Evolutionary conservation across 2,113 vertebrate species (phyloP), one percentile per base, ranked within the genome.

Genomic region (Hassar affinis): DNA sequence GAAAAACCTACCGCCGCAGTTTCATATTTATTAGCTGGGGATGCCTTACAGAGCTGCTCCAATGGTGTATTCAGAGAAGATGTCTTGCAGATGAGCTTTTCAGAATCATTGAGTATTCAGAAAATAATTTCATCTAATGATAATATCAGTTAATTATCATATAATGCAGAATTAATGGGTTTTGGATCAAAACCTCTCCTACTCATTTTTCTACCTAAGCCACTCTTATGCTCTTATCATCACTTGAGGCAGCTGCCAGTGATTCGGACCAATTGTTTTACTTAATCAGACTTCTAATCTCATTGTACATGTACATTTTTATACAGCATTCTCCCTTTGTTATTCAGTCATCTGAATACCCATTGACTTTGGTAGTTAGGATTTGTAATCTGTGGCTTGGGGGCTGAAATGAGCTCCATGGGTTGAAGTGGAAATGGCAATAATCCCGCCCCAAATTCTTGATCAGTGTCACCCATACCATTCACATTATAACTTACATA

Each of bases 361-460:
- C 59, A 79, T 85, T 75, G 45, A 82, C 81, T 85, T 80, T 78
- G 45, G 78, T 80, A 57, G 80, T 84, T 86, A 76, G 56, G 80
- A 72, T 85, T 86, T 79, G 79, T 83, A 74, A 85, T 77, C 77
- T 78, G 51, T 80, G n/a, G 61, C 71, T 78, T 72, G 69, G 64
- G 56, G 81, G 45, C 64, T 71, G 18, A 78, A 71, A 85, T 71
- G 69, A 71, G 80, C 78, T 82, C 68, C 82, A 82, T 77, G 76
- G 75, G 80, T 61, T 85, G 77, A 69, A 38, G 38, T 59, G 76
- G 76, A 85, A 80, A 81, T 86, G 82, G 74, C 82, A 86, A 86
- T 84, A 76, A 64, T 84, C n/a, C n/a, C n/a, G n/a, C n/a, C n/a
- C n/a, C n/a, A n/a, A n/a, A n/a, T n/a, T n/a, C n/a, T n/a, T n/a